Percentiles rank a stretch among this genome's conserved stretches.
Evolutionary conservation across 2,888 invertebrate species (phyloP).

Genomic region (Spilarctia lutea): DNA sequence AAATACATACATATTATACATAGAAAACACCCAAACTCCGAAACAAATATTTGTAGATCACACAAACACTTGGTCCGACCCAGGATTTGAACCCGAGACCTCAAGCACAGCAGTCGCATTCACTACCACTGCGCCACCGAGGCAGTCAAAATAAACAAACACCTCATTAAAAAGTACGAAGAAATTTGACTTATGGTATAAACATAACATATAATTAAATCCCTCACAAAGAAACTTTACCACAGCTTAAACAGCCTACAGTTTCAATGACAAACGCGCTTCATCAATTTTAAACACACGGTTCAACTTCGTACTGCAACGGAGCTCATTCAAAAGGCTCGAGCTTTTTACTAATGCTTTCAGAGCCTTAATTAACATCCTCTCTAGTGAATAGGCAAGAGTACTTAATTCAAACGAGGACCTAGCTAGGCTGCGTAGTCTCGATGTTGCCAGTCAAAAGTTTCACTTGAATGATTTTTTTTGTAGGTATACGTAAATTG

Average conservation of each 20-base stretch:
- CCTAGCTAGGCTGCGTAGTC: constrained; percentile 51
- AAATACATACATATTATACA: too few species aligned
- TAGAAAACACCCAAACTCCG: too few species aligned
- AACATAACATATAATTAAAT: constrained; percentile 8
- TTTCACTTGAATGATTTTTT: constrained; percentile 13
- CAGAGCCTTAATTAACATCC: constrained; percentile 81
- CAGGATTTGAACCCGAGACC: too few species aligned
- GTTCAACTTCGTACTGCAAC: constrained; percentile 61
- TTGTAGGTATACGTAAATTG: neutral
- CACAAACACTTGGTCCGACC: too few species aligned
- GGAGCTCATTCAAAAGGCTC: constrained; percentile 69
- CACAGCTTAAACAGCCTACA: constrained; percentile 34
- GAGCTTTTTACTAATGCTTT: constrained; percentile 81
- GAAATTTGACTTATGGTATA: neutral
- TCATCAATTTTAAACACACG: constrained; percentile 70
- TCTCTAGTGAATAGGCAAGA: constrained; percentile 74
- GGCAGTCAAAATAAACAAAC: too few species aligned
- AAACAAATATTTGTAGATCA: too few species aligned
- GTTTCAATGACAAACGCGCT: constrained; percentile 55
- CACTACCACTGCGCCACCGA: too few species aligned
- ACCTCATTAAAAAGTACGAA: neutral
- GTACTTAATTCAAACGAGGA: constrained; percentile 70
- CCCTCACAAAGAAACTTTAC: constrained; percentile 15
- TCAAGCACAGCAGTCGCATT: too few species aligned
- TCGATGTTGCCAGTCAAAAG: constrained; percentile 42